Evolutionary conservation across 1,140 invertebrate species (phyloP), one percentile per base, ranked within the genome.

Genomic region (Pissodes strobi): DNA sequence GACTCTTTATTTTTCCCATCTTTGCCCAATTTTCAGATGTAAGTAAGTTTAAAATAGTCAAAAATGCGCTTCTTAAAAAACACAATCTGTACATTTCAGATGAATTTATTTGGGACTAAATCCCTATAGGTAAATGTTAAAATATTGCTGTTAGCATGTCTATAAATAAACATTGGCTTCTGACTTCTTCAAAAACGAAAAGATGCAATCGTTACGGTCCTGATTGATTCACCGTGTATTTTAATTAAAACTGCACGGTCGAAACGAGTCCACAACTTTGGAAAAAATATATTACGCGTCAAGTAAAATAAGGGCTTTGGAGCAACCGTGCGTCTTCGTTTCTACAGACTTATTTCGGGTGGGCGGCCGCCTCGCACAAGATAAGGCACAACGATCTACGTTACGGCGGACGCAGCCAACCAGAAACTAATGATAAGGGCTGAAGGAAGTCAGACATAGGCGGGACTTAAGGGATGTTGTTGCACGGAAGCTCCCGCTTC

Each of bases 381-480:
- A 74, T 74, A 75, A 74, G 72, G 74, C 72, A 72, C 66, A 69
- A 69, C 73, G 74, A 75, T 76, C 73, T 74, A 67, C 72, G 72
- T 71, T 72, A 69, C 66, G 65, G 67, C 65, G 72, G 60, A 74
- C 64, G 58, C 74, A 75, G 61, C 73, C 73, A 76, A 71, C 73
- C 72, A 75, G 74, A 76, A 76, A 76, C 71, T 74, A 67, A 68
- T 72, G 74, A 76, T 76, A 76, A 76, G 74, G 74, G 70, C 72
- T 56, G 64, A 63, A 58, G 65, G 69, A 72, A 71, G 69, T 71
- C 66, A 64, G 49, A 61, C 67, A 69, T 63, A 57, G 67, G 69
- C 67, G 69, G 69, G 64, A 64, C 60, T 63, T 63, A 37, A 43
- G 49, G 60, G 60, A 59, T 34, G 37, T 25, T 30, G 34, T 4